These are phyloP conservation scores for Zaprionus taronus DNA, from an alignment of 1,140 invertebrate species.

Conservation along the genomic window DNA sequence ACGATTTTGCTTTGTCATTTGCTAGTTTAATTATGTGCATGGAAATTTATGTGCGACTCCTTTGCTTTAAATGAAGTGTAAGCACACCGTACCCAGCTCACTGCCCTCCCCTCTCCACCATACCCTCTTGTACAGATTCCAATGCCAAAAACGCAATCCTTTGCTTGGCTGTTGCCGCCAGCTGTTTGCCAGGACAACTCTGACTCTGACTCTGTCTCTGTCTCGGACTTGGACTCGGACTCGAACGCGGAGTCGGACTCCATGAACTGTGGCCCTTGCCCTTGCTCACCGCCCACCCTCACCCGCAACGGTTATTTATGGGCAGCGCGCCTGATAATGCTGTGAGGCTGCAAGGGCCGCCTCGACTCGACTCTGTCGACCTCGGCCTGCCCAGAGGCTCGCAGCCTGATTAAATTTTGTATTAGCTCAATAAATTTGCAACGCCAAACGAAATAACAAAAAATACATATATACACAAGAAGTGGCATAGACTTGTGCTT, in stretches of 20 bases:
- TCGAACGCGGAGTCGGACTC: conserved; percentile 21
- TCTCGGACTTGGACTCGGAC: background rate
- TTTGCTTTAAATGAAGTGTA: conserved; percentile 83
- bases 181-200: conserved; percentile 53
- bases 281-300: background rate
- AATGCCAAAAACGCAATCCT: conserved; percentile 62
- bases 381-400: conserved; percentile 40
- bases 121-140: background rate
- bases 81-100: conserved; percentile 35
- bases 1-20: conserved; percentile 82
- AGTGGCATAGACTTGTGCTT: background rate
- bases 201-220: no score
- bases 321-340: conserved; percentile 70
- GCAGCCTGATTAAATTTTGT: conserved; percentile 78
- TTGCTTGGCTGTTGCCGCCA: conserved; percentile 57
- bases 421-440: conserved; percentile 79
- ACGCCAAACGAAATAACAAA: conserved; percentile 36
- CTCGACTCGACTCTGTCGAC: background rate
- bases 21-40: conserved; percentile 81
- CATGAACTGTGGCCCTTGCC: background rate
- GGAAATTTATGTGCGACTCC: conserved; percentile 81
- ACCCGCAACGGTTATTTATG: conserved; percentile 67
- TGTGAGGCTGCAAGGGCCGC: conserved; percentile 22
- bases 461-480: conserved; percentile 1
- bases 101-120: background rate